phyloP scores from a whole-genome alignment of 2,113 vertebrate species.

The Tyrannus savana region DNA sequence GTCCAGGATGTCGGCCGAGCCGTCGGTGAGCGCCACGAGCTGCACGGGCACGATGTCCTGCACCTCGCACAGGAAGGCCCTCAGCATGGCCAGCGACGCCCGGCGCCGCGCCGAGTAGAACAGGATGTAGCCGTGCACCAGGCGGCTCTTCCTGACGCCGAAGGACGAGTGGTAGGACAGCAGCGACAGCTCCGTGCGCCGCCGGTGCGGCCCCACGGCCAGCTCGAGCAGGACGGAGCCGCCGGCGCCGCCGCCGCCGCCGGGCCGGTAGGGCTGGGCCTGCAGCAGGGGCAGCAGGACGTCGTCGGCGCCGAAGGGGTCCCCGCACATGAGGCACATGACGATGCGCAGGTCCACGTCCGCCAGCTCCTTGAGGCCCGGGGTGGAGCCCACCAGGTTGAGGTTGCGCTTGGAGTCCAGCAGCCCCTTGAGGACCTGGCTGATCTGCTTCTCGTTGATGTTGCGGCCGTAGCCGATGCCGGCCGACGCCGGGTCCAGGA shows the following conservation, averaged over 20 bases:
- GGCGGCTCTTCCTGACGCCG: slow-evolving; percentile 85
- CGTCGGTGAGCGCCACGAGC: slow-evolving; percentile 87
- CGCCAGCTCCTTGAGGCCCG: slow-evolving; percentile 81
- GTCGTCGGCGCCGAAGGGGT: slow-evolving; percentile 86
- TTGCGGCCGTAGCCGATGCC: slow-evolving; percentile 89
- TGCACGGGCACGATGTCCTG: slow-evolving; percentile 95
- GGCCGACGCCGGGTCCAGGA: slow-evolving; percentile 88
- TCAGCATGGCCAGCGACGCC: slow-evolving; percentile 90
- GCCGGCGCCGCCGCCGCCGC: slow-evolving; percentile 66
- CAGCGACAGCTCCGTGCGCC: slow-evolving; percentile 85
- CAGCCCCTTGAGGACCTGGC: slow-evolving; percentile 86
- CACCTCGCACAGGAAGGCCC: slow-evolving; percentile 95
- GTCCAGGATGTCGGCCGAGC: slow-evolving; percentile 81
- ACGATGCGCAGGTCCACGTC: slow-evolving; percentile 89
- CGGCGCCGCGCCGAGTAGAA: slow-evolving; percentile 90
- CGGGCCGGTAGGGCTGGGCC: slow-evolving; percentile 84
- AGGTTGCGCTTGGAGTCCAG: slow-evolving; percentile 85
- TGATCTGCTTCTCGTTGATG: slow-evolving; percentile 91
- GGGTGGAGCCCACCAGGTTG: slow-evolving; percentile 74
- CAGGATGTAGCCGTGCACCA: slow-evolving; percentile 93
- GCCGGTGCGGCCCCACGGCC: slow-evolving; percentile 81
- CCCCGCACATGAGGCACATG: slow-evolving; percentile 96
- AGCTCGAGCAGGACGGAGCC: slow-evolving; percentile 82
- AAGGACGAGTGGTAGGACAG: slow-evolving; percentile 95
- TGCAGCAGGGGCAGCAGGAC: slow-evolving; percentile 88